phyloP scores from a whole-genome alignment of 2,113 vertebrate species.

The Hypomesus transpacificus region DNA sequence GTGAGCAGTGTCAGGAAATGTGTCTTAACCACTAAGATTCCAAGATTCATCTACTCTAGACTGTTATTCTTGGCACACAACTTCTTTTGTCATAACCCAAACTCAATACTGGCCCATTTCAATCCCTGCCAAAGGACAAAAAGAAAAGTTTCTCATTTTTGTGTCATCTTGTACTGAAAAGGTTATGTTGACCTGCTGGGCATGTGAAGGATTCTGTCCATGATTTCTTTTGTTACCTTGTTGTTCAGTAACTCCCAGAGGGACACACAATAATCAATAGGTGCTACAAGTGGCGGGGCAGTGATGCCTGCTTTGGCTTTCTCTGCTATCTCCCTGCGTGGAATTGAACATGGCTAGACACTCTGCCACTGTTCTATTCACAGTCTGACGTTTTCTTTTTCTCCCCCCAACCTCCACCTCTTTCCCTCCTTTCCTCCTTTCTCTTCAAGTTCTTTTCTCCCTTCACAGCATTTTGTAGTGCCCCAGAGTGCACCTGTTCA shows the following conservation, averaged over 20 bases:
- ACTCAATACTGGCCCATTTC: constrained; percentile 20
- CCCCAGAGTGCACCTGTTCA: background rate
- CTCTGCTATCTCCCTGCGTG: constrained; percentile 19
- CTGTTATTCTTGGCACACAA: constrained; percentile 19
- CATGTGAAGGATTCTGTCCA: constrained; percentile 30
- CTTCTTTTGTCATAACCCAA: constrained; percentile 19
- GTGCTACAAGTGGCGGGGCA: constrained; percentile 31
- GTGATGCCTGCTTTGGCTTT: constrained; percentile 28
- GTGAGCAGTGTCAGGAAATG: too few species aligned
- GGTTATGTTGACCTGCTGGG: background rate
- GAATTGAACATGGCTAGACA: background rate
- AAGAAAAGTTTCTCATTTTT: constrained; percentile 20
- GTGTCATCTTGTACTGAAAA: constrained; percentile 13
- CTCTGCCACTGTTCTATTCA: constrained; percentile 2
- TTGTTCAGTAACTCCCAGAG: constrained; percentile 18
- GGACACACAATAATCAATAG: constrained; percentile 49
- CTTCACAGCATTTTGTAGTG: background rate
- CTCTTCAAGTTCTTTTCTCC: background rate
- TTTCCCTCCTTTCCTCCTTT: background rate
- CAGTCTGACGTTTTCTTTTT: constrained; percentile 11
- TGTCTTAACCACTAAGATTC: too few species aligned
- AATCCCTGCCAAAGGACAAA: constrained; percentile 32
- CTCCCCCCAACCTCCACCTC: background rate
- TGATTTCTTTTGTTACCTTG: constrained; percentile 19
- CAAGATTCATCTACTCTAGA: background rate